Base-by-base conservation (phyloP, 2,888 invertebrate species). In the Drosophila rubida region DNA sequence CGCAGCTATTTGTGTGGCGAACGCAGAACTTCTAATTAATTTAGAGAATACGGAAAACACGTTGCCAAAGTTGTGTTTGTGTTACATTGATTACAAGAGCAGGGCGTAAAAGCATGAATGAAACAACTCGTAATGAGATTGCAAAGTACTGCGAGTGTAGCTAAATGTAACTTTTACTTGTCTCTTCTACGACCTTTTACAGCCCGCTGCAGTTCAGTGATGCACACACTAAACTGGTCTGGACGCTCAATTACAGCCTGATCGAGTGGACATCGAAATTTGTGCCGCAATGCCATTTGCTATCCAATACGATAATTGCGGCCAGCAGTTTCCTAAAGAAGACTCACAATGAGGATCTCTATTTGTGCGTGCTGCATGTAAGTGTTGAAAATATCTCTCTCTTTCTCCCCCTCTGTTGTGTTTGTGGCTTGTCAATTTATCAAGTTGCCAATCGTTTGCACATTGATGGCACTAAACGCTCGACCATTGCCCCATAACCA, bases 211-310 rank as follows among this genome's bases (percentile, higher is more conserved):
- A 88, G 35, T 91, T 89, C 70, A 92, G 91, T 78, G 94, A 95
- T 87, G 94, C 94, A 74, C 95, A 96, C 88, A 93, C 94, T 57
- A 92, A 95, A 74, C 92, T 95, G 49, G 93, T 96, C 87, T 96
- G 96, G 96, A 94, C 95, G 25, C 91, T 96, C 49, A 94, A 95
- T 50, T 96, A 96, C 91, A 96, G 95, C 91, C 92, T 96, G 65
- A 93, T 96, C 81, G 96, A 96, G 91, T 94, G 95, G 88, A 93
- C 95, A 32, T 94, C 95, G 70, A 95, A 95, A 85, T 93, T 93
- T 55, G 94, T 94, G 71, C 92, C 94, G 53, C 94, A 94, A 72
- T 92, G 93, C 44, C 93, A 94, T 91, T 92, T 94, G 84, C 92
- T 94, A 58, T 92, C 93, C 16, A 93, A 93, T 58, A 93, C 94